phyloP scores from a whole-genome alignment of 2,113 vertebrate genomes.

The Benitochromis conjunctus region DNA sequence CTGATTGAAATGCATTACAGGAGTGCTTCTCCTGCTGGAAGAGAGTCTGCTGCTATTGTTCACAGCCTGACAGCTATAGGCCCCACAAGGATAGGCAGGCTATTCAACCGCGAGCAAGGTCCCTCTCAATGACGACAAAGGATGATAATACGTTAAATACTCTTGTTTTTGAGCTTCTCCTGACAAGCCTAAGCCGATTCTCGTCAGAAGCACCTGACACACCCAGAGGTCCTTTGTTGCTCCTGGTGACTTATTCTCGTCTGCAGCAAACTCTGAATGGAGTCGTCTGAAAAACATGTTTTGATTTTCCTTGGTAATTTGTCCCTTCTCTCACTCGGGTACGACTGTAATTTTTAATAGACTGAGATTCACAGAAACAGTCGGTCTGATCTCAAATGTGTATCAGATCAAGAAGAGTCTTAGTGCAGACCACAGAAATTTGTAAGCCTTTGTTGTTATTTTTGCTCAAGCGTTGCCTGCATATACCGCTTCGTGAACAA shows the following conservation, averaged over 20 bases:
- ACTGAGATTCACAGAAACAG: conserved; percentile 22
- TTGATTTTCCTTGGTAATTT: conserved; percentile 28
- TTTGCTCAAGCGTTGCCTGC: background rate
- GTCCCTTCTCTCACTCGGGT: conserved; percentile 5
- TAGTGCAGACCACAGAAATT: conserved; percentile 22
- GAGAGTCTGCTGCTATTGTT: conserved; percentile 63
- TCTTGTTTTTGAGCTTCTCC: conserved; percentile 20
- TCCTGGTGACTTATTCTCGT: conserved; percentile 11
- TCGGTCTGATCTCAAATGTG: conserved; percentile 35
- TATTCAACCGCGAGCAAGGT: conserved; percentile 35
- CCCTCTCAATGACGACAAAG: conserved; percentile 55
- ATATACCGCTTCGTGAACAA: background rate
- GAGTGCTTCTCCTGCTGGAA: conserved; percentile 46
- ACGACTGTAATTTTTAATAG: background rate
- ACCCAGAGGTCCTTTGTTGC: conserved; percentile 15
- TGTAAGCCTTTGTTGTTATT: conserved; percentile 44
- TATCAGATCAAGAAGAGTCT: conserved; percentile 25
- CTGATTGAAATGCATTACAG: conserved; percentile 69
- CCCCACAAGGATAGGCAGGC: conserved; percentile 17
- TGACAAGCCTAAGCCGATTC: conserved; percentile 13
- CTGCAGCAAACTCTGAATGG: conserved; percentile 14
- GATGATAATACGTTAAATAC: conserved; percentile 37
- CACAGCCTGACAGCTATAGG: conserved; percentile 40
- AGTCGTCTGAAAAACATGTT: conserved; percentile 29
- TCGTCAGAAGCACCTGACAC: conserved; percentile 26